phyloP scores from a whole-genome alignment of 2,113 vertebrate species.

The Penelope pileata region DNA sequence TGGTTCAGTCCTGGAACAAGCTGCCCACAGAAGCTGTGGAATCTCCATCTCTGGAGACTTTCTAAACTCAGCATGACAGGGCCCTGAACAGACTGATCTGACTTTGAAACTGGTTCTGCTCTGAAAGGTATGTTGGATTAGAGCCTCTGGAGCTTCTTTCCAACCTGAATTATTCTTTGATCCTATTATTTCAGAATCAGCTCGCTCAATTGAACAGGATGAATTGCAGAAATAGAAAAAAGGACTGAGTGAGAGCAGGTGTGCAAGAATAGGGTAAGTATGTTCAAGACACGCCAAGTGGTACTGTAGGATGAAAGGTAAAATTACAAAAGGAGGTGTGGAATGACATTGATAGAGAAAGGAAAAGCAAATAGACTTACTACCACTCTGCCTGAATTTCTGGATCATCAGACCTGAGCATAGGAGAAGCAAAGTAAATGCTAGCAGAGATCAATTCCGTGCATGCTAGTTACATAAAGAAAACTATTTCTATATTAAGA shows the following conservation, averaged over 20 bases:
- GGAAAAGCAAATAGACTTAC: not conserved
- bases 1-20: fast-evolving
- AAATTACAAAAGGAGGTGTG: not conserved
- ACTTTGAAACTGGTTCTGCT: not conserved
- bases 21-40: not conserved
- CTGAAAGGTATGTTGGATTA: not conserved
- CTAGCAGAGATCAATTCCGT: not conserved
- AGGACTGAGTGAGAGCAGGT: not conserved
- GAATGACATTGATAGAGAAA: not conserved
- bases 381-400: not conserved
- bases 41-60: not conserved
- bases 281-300: not conserved
- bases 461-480: not conserved
- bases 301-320: not conserved
- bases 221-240: not conserved
- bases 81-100: not conserved
- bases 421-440: not conserved
- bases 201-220: not conserved
- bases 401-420: not conserved
- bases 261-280: fast-evolving
- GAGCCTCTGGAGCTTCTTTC: not conserved
- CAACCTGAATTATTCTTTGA: not conserved
- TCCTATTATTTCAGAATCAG: not conserved
- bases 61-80: not conserved
- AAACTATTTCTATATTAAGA: not conserved